Evolutionary conservation across 92 coral and sea anemone genomes (phyloP).

Genomic region (Diadumene lineata): DNA sequence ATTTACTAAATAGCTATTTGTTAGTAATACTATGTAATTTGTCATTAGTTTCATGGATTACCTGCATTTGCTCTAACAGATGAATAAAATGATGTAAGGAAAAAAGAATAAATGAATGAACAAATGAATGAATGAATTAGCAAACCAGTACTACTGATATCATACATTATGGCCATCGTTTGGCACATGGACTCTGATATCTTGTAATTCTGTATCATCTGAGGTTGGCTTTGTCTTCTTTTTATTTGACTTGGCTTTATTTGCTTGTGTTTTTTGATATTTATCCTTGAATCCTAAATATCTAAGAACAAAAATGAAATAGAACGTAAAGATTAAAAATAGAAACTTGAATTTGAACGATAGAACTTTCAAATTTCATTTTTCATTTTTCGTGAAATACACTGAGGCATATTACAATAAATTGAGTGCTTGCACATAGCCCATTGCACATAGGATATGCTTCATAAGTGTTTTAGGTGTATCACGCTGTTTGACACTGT

Average conservation of each 20-base stretch:
- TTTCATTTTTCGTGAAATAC: no score
- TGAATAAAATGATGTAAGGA: not conserved
- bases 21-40: no score
- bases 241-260: slow-evolving; percentile 23
- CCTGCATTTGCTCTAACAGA: not conserved
- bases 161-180: slow-evolving; percentile 30
- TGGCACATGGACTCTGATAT: slow-evolving; percentile 65
- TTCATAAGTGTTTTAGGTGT: no score
- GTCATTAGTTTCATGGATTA: no score
- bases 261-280: slow-evolving; percentile 28
- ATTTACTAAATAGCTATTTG: no score
- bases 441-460: no score
- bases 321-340: not conserved
- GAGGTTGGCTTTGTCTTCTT: slow-evolving; percentile 21
- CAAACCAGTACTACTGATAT: no score
- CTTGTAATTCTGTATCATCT: slow-evolving; percentile 63
- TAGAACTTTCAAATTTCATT: not conserved
- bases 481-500: no score
- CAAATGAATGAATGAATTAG: not conserved
- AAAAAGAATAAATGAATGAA: not conserved
- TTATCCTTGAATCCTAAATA: slow-evolving; percentile 72
- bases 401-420: no score
- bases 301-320: slow-evolving; percentile 16
- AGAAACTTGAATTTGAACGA: not conserved
- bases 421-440: no score